Percentiles rank a stretch among this genome's conserved stretches.
These are phyloP conservation scores for Nephrotoma guestfalica DNA, from an alignment of 2,888 invertebrate species.

Conservation along the genomic window DNA sequence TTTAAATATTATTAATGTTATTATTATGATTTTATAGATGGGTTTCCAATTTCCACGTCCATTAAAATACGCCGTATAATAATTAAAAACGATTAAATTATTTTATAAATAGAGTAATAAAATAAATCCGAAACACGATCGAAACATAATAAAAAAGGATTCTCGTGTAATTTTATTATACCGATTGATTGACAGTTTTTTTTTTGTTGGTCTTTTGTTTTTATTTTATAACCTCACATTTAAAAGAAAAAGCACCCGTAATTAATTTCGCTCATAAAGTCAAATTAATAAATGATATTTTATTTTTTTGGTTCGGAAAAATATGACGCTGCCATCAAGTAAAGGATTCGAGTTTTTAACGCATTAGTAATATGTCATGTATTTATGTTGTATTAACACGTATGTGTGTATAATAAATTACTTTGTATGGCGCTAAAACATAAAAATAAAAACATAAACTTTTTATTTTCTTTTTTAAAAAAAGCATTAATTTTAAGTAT, in stretches of 20 bases:
- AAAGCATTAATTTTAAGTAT: not conserved
- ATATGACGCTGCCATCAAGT: not conserved
- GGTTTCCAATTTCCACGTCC: not conserved
- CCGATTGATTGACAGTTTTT: not conserved
- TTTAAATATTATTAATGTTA: not conserved
- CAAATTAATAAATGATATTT: not conserved
- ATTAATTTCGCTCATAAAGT: not conserved
- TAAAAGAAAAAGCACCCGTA: not conserved
- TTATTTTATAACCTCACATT: not conserved
- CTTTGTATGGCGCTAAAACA: not conserved
- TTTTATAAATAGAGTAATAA: not conserved
- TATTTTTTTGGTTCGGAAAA: not conserved
- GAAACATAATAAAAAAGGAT: not conserved
- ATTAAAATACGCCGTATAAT: not conserved
- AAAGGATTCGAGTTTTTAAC: not conserved
- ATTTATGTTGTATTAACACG: not conserved
- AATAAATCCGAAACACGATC: not conserved
- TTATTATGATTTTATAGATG: not conserved
- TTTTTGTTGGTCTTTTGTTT: not conserved
- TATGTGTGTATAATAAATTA: not conserved
- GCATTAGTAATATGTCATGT: not conserved
- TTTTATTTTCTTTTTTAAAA: not conserved
- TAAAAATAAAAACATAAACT: not conserved
- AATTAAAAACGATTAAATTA: not conserved
- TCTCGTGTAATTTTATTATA: not conserved